Evolutionary conservation across 2,797 vertebrate species (phyloP).

Genomic region (Pseudomugil gertrudae): DNA sequence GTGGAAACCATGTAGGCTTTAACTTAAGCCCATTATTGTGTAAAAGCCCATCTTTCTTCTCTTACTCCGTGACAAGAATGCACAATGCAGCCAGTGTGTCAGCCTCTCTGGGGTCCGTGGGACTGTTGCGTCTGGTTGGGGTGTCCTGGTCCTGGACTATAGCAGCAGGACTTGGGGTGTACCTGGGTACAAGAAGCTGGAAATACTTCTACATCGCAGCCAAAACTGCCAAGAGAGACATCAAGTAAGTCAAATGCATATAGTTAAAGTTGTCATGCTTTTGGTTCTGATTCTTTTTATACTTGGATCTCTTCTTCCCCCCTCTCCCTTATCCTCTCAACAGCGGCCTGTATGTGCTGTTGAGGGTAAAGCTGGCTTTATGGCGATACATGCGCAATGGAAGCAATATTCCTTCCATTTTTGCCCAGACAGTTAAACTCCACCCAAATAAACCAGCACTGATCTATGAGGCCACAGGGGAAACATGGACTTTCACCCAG

Average conservation of each 20-base stretch:
- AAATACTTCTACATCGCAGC: constrained; percentile 88
- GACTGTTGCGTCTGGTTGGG: constrained; percentile 86
- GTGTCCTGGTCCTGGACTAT: constrained; percentile 90
- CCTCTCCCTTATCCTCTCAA: neutral
- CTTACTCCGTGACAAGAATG: constrained; percentile 74
- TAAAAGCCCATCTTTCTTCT: constrained; percentile 33
- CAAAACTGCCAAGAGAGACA: constrained; percentile 86
- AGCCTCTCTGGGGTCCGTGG: constrained; percentile 86
- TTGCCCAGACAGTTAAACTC: constrained; percentile 78
- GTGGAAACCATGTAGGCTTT: constrained; percentile 13
- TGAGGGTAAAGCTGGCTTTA: constrained; percentile 87
- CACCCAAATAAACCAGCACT: constrained; percentile 87
- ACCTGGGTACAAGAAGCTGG: constrained; percentile 88
- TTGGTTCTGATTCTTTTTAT: neutral
- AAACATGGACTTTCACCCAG: constrained; percentile 86
- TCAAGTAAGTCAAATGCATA: constrained; percentile 82
- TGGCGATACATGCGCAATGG: constrained; percentile 78
- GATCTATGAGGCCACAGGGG: constrained; percentile 87
- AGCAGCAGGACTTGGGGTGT: constrained; percentile 85
- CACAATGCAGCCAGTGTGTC: constrained; percentile 80
- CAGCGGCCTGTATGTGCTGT: constrained; percentile 89
- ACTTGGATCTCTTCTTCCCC: constrained; percentile 4
- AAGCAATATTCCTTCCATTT: constrained; percentile 86
- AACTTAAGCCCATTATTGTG: constrained; percentile 17
- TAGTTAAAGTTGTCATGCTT: neutral